Evolutionary conservation across 2,888 invertebrate genomes (phyloP), one percentile per base, ranked within the genome.

Genomic region (Dynastes hyllus): DNA sequence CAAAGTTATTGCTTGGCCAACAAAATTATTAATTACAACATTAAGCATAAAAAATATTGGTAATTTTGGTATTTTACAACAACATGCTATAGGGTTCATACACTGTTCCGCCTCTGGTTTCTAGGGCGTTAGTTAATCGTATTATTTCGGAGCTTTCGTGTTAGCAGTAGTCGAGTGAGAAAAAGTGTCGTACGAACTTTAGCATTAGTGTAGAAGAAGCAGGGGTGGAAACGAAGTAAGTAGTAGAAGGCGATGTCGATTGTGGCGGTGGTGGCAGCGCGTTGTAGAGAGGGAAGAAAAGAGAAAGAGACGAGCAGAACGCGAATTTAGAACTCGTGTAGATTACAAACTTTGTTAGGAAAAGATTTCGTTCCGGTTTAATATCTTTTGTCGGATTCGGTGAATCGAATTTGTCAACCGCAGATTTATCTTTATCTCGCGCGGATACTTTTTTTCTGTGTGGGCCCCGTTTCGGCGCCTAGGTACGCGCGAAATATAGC

Each of bases 281-380:
- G 22, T 16, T 22, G n/a, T 2, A 55, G 55, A 16, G 5, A 22
- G n/a, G 16, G n/a, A 1, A 16, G 8, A 16, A 55, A 45, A 8
- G 9, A 9, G 9, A 9, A 45, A 45, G 45, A 9, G 9, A 45
- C 8, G 9, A 45, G 45, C 45, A 13, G 55, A 11, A 11, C 55
- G 22, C 16, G 55, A 66, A 66, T 69, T 50, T 69, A 75, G 61
- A 75, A 75, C 61, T 61, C 73, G 73, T 75, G 73, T 75, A 75
- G 73, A 75, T 75, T 75, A 75, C 73, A 75, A 75, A 75, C 73
- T 75, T 75, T 75, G 73, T 75, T 75, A 75, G 73, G 73, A 61
- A 75, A 61, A 75, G 73, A 75, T 75, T 75, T 75, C 73, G 13
- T 61, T 61, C 45, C 61, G 73, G 40, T 75, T 75, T 75, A 75